Evolutionary conservation across 2,888 invertebrate genomes (phyloP), one percentile per base, ranked within the genome.

Genomic region (Cylindroiulus punctatus): DNA sequence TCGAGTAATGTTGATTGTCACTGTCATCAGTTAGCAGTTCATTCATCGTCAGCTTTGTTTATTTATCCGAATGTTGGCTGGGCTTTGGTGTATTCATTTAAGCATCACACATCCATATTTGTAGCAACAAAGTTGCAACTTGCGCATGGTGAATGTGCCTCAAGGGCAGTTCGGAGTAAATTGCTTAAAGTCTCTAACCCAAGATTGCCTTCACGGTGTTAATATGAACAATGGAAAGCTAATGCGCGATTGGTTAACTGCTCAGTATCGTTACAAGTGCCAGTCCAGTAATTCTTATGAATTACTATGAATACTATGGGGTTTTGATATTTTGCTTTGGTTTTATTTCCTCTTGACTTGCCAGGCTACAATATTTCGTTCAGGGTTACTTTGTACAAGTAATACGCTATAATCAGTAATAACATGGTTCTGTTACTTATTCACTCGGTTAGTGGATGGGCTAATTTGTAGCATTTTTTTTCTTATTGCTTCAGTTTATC

Each of bases 191-290:
- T 65, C 26, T 65, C 40, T 65, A 26, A 12, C 26, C 12, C 65
- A 2, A 65, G 8, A 65, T 65, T 26, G 26, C 26, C 26, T 26
- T 3, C 12, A n/a, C 26, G 22, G 26, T 26, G 7, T 65, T 26
- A 65, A 2, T 12, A 8, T 65, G 1, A 26, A 8, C 4, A 40
- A 40, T 65, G 26, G 7, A n/a, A n/a, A 65, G 65, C 26, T 65
- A n/a, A 10, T 26, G 65, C 65, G 65, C 65, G 65, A 26, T 65
- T 12, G 10, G 26, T 65, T 65, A 65, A 65, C 26, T 26, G 26
- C 26, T 26, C 65, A 65, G 26, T n/a, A 65, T 65, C 65, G 65
- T 65, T 26, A n/a, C 65, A 65, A 65, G 65, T 65, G 65, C 65
- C 65, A 65, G 65, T 65, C 26, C 65, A 65, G 65, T 65, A 26